A percentile compares a stretch with the other conserved stretches of the same genome.
These are phyloP conservation scores for Drosophila paulistorum DNA, from an alignment of 1,140 invertebrate species.

Conservation along the genomic window DNA sequence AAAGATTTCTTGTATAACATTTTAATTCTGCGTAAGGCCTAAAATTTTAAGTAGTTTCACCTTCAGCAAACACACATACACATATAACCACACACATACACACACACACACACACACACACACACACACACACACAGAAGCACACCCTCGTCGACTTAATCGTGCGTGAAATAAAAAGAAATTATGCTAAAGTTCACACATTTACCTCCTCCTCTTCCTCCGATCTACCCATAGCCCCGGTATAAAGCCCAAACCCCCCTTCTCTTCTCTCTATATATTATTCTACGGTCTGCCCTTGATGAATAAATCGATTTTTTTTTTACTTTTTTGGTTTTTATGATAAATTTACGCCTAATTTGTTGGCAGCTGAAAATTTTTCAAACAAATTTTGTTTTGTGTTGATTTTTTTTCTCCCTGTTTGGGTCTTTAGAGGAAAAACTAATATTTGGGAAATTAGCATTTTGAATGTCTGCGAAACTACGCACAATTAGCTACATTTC, in stretches of 20 bases:
- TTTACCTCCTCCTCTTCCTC: background rate
- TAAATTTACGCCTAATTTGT: slow-evolving; percentile 74
- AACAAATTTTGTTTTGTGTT: slow-evolving; percentile 26
- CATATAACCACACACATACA: slow-evolving; percentile 15
- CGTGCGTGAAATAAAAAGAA: slow-evolving; percentile 80
- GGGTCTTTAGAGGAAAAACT: slow-evolving; percentile 51
- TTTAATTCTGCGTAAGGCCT: slow-evolving; percentile 20
- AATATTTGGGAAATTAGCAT: slow-evolving; percentile 77
- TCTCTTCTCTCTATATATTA: background rate
- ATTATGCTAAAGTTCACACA: slow-evolving; percentile 65
- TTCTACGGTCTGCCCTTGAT: slow-evolving; percentile 14
- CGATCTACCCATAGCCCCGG: background rate
- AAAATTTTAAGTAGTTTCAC: slow-evolving; percentile 54
- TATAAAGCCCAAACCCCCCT: background rate
- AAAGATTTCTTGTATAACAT: slow-evolving; percentile 22
- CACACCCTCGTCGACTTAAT: slow-evolving; percentile 59
- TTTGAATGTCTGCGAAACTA: slow-evolving; percentile 76
- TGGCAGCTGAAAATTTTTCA: slow-evolving; percentile 14
- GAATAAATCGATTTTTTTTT: slow-evolving; percentile 60
- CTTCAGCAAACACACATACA: slow-evolving; percentile 9
- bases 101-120: slow-evolving; percentile 34
- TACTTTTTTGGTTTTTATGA: slow-evolving; percentile 56
- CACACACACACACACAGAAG: slow-evolving; percentile 24
- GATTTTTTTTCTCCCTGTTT: slow-evolving; percentile 42
- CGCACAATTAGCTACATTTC: slow-evolving; percentile 77